A percentile compares a stretch with the other conserved stretches of the same genome.
Evolutionary conservation across 2,888 invertebrate species (phyloP).

Genomic region (Pycnomerus fuliginosus): DNA sequence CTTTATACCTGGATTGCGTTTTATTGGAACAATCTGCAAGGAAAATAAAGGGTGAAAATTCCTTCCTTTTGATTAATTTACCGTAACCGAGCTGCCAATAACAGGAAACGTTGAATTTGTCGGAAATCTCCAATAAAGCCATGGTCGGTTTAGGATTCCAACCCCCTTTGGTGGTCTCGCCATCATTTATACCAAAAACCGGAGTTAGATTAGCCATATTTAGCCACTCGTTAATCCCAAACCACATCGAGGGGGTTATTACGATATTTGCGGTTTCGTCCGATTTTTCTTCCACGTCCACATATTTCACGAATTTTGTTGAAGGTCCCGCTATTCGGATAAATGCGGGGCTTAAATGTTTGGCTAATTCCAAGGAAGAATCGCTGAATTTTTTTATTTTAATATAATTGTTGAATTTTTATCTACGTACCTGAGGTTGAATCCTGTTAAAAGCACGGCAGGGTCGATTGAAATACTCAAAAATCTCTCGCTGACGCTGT

Average conservation of each 20-base stretch:
- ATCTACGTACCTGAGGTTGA: constrained; percentile 51
- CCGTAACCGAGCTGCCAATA: constrained; percentile 77
- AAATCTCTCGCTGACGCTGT: constrained; percentile 68
- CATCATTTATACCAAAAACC: constrained; percentile 68
- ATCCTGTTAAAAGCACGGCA: constrained; percentile 58
- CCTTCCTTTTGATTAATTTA: constrained; percentile 44
- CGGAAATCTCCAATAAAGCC: constrained; percentile 67
- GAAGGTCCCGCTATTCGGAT: constrained; percentile 72
- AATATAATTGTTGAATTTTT: constrained; percentile 3
- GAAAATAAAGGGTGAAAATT: not conserved
- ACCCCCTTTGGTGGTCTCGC: constrained; percentile 53
- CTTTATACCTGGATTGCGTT: constrained; percentile 60
- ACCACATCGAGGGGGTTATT: constrained; percentile 47
- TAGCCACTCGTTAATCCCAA: constrained; percentile 56
- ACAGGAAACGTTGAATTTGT: constrained; percentile 63
- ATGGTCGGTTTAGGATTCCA: constrained; percentile 72
- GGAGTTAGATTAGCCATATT: constrained; percentile 62
- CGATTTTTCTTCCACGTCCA: constrained; percentile 31
- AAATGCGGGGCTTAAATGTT: constrained; percentile 69
- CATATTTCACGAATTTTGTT: constrained; percentile 53
- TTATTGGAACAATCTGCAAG: constrained; percentile 57
- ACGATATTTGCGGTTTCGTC: constrained; percentile 31
- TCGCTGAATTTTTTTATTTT: constrained; percentile 48
- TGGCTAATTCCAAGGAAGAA: constrained; percentile 65
- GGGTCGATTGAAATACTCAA: constrained; percentile 74